Conservation (phyloP, 2,888 invertebrate genomes). For the Scrobipalpa costella region DNA sequence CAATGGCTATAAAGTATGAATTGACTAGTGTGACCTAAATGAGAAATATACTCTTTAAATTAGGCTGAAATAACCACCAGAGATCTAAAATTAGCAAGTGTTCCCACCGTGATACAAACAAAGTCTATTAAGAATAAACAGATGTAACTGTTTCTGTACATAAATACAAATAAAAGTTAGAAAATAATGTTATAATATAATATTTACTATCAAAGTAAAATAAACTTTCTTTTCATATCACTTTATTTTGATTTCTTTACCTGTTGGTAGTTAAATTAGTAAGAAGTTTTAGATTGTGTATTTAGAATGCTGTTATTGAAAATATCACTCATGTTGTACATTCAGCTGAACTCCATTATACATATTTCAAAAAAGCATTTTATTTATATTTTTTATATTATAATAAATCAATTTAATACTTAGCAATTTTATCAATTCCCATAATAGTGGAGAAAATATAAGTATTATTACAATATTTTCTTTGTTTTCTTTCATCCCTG, state of each 20-base stretch:
- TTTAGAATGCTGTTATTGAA: slow-evolving; percentile 25
- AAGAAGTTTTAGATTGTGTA: slow-evolving; percentile 21
- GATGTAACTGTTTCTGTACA: slow-evolving; percentile 60
- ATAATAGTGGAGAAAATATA: slow-evolving; percentile 64
- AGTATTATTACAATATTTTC: slow-evolving; percentile 58
- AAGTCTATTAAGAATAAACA: slow-evolving; percentile 65
- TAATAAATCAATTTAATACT: slow-evolving; percentile 53
- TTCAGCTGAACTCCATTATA: slow-evolving; percentile 38
- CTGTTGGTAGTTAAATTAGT: slow-evolving; percentile 22
- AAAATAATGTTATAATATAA: slow-evolving; percentile 37
- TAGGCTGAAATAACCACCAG: slow-evolving; percentile 71
- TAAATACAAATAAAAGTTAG: slow-evolving; percentile 56
- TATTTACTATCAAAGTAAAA: slow-evolving; percentile 39
- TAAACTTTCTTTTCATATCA: slow-evolving; percentile 31
- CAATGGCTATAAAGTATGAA: slow-evolving; percentile 23
- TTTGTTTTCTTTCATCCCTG: slow-evolving; percentile 44
- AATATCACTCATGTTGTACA: slow-evolving; percentile 30
- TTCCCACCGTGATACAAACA: slow-evolving; percentile 77
- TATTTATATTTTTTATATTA: slow-evolving; percentile 63
- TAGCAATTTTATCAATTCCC: slow-evolving; percentile 59
- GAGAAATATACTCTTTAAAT: slow-evolving; percentile 32
- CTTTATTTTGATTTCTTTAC: slow-evolving; percentile 37
- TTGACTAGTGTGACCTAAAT: slow-evolving; percentile 22
- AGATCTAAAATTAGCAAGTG: slow-evolving; percentile 66
- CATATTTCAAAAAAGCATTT: slow-evolving; percentile 45